Conservation (phyloP, 1,140 invertebrate genomes). For the Anoplophora glabripennis region DNA sequence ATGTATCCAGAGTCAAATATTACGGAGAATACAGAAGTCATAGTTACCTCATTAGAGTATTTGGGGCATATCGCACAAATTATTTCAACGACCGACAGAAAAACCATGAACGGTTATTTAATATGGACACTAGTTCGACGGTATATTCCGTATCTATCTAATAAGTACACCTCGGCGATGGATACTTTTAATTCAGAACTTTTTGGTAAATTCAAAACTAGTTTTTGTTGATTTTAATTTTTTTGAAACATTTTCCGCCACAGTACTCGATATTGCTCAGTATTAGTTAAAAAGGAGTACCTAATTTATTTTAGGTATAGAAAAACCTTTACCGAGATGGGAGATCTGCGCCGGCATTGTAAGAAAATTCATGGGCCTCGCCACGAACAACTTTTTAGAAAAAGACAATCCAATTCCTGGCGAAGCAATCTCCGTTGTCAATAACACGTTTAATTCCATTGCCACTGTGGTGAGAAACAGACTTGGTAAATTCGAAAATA, state of each 20-base stretch:
- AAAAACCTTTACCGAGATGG: conserved; percentile 54
- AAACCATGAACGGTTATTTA: conserved; percentile 60
- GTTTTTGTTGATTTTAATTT: no score
- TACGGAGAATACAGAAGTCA: conserved; percentile 54
- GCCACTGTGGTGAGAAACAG: conserved; percentile 33
- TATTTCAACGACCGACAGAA: conserved; percentile 57
- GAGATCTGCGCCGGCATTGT: conserved; percentile 57
- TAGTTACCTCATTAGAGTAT: conserved; percentile 56
- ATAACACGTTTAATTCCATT: conserved; percentile 47
- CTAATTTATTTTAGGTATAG: conserved; percentile 45
- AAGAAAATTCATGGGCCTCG: conserved; percentile 55
- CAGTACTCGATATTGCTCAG: conserved; percentile 3
- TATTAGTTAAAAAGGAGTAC: neutral
- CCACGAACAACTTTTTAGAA: conserved; percentile 55
- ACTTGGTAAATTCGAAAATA: conserved; percentile 28
- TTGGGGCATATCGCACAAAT: conserved; percentile 55
- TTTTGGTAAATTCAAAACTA: no score
- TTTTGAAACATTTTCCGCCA: no score
- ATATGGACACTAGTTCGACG: conserved; percentile 58
- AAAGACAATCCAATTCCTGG: conserved; percentile 41
- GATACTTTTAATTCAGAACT: conserved; percentile 54
- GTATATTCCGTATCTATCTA: conserved; percentile 59
- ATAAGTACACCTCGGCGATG: conserved; percentile 53
- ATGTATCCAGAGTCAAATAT: conserved; percentile 56
- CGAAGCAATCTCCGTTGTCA: conserved; percentile 33